phyloP scores from a whole-genome alignment of 2,888 invertebrate genomes.

The Microctonus hyperodae region DNA sequence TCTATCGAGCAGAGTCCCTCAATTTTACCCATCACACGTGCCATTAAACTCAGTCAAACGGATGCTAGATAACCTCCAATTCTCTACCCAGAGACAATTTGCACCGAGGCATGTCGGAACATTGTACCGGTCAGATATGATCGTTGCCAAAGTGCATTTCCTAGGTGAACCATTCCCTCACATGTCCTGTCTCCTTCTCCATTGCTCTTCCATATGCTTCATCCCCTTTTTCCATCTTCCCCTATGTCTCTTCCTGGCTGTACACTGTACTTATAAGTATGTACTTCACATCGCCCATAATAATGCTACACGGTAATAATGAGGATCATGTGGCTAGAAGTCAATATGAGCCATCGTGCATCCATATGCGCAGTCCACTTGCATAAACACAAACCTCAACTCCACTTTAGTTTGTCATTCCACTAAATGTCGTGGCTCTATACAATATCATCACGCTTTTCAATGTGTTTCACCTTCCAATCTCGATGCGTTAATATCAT shows the following conservation, averaged over 20 bases:
- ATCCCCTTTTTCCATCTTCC: background rate
- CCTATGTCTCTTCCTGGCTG: background rate
- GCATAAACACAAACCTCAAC: slow-evolving; percentile 8
- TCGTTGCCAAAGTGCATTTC: slow-evolving; percentile 43
- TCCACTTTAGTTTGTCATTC: slow-evolving; percentile 11
- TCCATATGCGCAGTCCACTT: background rate
- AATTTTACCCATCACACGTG: slow-evolving; percentile 44
- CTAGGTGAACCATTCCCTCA: slow-evolving; percentile 22
- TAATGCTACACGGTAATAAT: slow-evolving; percentile 23
- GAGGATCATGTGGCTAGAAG: slow-evolving; percentile 35
- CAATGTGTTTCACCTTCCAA: slow-evolving; percentile 52
- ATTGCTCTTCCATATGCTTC: too few species aligned
- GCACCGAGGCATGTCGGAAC: slow-evolving; percentile 40
- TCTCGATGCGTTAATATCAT: slow-evolving; percentile 58
- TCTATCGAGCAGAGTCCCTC: too few species aligned
- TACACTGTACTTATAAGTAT: too few species aligned
- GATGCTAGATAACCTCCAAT: slow-evolving; percentile 42
- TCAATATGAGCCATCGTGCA: slow-evolving; percentile 31
- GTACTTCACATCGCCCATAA: background rate
- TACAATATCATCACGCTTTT: slow-evolving; percentile 43
- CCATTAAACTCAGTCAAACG: slow-evolving; percentile 44
- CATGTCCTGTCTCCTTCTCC: too few species aligned
- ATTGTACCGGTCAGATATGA: slow-evolving; percentile 45
- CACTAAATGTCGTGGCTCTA: slow-evolving; percentile 35
- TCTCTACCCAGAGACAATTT: slow-evolving; percentile 38